These are phyloP conservation scores for human (Homo sapiens) DNA, from an alignment of 2,113 vertebrate genomes.

Conservation along the genomic window GRCh38 chr12:130582501-130583000, in stretches of 20 bases:
- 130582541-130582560: neutral
- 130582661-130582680: fast-evolving
- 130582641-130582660: neutral
- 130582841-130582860: neutral
- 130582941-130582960: neutral
- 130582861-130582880: neutral
- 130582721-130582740: neutral
- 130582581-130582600: neutral
- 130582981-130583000: neutral
- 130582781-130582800: neutral
- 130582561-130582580: neutral
- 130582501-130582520: no score
- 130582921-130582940: neutral
- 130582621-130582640: neutral
- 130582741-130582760: neutral
- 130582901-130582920: neutral
- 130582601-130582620: no score
- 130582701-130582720: neutral
- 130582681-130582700: neutral
- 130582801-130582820: neutral
- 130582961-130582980: neutral
- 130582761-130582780: neutral
- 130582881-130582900: neutral
- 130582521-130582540: neutral
- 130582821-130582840: neutral